Conservation (phyloP, 2,113 vertebrate genomes). For the Podiceps cristatus region DNA sequence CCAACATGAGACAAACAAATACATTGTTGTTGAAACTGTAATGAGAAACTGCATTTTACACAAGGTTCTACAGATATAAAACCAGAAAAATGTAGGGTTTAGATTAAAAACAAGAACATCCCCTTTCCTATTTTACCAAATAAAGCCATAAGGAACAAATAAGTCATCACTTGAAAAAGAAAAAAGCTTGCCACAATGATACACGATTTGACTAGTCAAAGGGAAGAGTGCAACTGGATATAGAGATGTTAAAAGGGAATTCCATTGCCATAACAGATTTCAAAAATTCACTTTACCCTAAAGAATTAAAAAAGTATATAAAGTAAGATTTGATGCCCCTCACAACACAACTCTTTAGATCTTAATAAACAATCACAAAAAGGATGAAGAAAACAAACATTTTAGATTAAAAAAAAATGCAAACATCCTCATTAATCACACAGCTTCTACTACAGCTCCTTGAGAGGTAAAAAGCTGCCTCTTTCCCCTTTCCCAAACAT, state of each 20-base stretch:
- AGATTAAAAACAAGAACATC: background rate
- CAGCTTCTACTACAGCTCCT: conserved; percentile 55
- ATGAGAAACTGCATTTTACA: conserved; percentile 24
- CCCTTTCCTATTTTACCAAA: conserved; percentile 8
- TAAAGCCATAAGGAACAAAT: background rate
- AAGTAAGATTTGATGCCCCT: background rate
- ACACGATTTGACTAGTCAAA: conserved; percentile 2
- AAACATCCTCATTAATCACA: conserved; percentile 64
- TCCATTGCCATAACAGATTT: background rate
- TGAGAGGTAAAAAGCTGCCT: background rate
- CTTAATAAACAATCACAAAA: conserved; percentile 26
- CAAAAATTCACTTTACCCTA: background rate
- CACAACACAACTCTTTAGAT: background rate
- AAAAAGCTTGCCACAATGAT: background rate
- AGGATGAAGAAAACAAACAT: conserved; percentile 59
- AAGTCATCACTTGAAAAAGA: background rate
- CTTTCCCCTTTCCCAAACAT: background rate
- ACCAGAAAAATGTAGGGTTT: background rate
- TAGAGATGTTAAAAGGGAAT: background rate
- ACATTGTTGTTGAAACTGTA: conserved; percentile 5
- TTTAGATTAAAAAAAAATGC: conserved; percentile 44
- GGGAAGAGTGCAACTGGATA: background rate
- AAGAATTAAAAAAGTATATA: background rate
- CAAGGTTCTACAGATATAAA: background rate
- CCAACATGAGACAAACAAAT: conserved; percentile 49